A percentile compares a stretch with the other conserved stretches of the same genome.
Conservation (phyloP, 1,140 invertebrate genomes). For the Palaemon carinicauda region DNA sequence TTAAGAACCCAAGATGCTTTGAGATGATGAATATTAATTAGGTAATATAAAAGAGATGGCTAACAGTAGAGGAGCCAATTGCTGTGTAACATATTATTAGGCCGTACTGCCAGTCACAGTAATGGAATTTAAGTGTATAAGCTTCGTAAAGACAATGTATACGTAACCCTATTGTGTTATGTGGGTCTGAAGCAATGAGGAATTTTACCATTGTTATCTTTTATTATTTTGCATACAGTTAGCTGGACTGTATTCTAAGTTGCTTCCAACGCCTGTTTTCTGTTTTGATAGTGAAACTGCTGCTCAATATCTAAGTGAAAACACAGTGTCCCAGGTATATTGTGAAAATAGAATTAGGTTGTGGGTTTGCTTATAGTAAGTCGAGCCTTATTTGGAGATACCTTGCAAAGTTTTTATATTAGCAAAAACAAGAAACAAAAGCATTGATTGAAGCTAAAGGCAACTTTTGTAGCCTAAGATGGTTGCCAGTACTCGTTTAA, state of each 20-base stretch:
- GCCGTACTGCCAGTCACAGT: conserved; percentile 50
- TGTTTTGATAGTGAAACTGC: conserved; percentile 44
- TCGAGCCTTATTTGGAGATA: not conserved
- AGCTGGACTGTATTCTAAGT: not conserved
- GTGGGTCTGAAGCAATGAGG: conserved; percentile 38
- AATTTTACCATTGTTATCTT: not conserved
- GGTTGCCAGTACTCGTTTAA: too few relatives aligned
- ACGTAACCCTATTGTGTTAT: conserved; percentile 24
- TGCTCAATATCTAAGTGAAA: conserved; percentile 46
- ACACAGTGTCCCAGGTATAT: conserved; percentile 47
- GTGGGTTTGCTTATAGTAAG: conserved; percentile 22
- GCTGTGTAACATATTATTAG: conserved; percentile 17
- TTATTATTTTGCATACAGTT: not conserved
- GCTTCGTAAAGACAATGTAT: conserved; percentile 45
- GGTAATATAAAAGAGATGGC: conserved; percentile 31
- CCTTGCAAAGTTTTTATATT: not conserved
- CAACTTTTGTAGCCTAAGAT: too few relatives aligned
- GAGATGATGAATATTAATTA: conserved; percentile 42
- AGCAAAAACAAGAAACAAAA: not conserved
- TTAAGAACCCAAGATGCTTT: conserved; percentile 46
- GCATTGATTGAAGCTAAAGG: too few relatives aligned
- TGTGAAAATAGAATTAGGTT: conserved; percentile 46
- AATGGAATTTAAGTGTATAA: conserved; percentile 52
- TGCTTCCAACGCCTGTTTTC: conserved; percentile 44
- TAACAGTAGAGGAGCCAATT: conserved; percentile 42